These are phyloP conservation scores for Drepana falcataria DNA, from an alignment of 2,888 invertebrate genomes.

Conservation along the genomic window DNA sequence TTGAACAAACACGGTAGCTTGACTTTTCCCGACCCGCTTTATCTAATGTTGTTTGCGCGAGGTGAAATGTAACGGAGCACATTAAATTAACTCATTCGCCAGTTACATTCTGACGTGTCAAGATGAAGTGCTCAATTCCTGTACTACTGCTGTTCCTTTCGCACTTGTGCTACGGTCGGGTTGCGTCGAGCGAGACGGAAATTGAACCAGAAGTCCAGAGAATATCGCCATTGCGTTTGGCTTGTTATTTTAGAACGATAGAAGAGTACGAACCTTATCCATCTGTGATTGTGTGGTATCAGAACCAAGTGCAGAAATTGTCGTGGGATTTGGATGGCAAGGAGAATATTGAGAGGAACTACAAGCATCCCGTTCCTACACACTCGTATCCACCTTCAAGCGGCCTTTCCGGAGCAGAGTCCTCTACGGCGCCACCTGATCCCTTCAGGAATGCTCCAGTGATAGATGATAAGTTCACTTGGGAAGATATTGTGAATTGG, in stretches of 20 bases:
- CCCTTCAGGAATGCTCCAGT: constrained; percentile 28
- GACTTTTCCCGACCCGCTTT: constrained; percentile 33
- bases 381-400: constrained; percentile 30
- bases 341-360: constrained; percentile 18
- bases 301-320: constrained; percentile 26
- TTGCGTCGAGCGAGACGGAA: constrained; percentile 29
- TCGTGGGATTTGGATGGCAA: constrained; percentile 27
- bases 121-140: constrained; percentile 35
- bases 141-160: constrained; percentile 26
- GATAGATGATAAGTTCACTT: constrained; percentile 25
- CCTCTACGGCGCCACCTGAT: constrained; percentile 13
- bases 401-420: constrained; percentile 30
- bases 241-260: constrained; percentile 34
- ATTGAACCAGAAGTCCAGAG: constrained; percentile 14
- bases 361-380: constrained; percentile 16
- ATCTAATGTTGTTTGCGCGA: constrained; percentile 29
- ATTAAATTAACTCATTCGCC: constrained; percentile 25
- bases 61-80: constrained; percentile 16
- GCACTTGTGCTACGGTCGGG: constrained; percentile 33
- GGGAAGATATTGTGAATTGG: constrained; percentile 22
- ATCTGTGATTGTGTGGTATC: constrained; percentile 40
- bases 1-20: constrained; percentile 18
- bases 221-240: constrained; percentile 23
- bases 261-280: constrained; percentile 36
- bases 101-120: constrained; percentile 20